phyloP scores from a whole-genome alignment of 37 sponge, comb jelly and placozoan genomes.

The Tethya wilhelma region DNA sequence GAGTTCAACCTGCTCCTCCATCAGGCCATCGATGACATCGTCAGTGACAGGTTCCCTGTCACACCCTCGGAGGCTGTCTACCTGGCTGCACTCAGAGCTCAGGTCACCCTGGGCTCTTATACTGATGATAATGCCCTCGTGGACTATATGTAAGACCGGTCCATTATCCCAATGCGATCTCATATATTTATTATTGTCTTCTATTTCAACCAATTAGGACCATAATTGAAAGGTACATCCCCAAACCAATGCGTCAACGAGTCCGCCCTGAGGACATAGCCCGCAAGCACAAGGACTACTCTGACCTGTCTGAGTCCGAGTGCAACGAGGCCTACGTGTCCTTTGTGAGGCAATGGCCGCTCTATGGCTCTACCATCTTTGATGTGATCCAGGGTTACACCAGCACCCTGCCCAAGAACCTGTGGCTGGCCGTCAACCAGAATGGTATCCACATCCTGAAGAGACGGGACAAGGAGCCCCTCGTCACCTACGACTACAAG shows the following conservation, averaged over 20 bases:
- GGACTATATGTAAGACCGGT: conserved; percentile 66
- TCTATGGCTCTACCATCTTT: conserved; percentile 96
- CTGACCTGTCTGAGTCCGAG: conserved; percentile 62
- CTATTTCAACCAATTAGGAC: conserved; percentile 48
- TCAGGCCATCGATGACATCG: conserved; percentile 91
- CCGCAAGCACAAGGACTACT: conserved; percentile 69
- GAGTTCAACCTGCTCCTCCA: conserved; percentile 89
- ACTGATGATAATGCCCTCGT: conserved; percentile 51
- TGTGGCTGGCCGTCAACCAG: conserved; percentile 94
- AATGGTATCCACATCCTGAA: conserved; percentile 90
- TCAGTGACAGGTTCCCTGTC: conserved; percentile 88
- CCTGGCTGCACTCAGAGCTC: conserved; percentile 88
- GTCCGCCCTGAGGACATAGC: conserved; percentile 81
- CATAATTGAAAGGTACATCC: conserved; percentile 79
- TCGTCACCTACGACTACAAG: conserved; percentile 93
- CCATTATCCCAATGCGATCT: background rate
- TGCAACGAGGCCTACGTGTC: conserved; percentile 83
- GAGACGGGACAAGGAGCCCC: conserved; percentile 91
- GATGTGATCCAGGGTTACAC: conserved; percentile 95
- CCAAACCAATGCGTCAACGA: conserved; percentile 80
- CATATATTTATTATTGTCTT: background rate
- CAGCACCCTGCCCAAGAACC: conserved; percentile 91
- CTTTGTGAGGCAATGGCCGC: conserved; percentile 85
- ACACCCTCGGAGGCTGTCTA: conserved; percentile 83
- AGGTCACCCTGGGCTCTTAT: conserved; percentile 76